phyloP scores from a whole-genome alignment of 64 coral and sea anemone species.

The Dendronephthya gigantea region DNA sequence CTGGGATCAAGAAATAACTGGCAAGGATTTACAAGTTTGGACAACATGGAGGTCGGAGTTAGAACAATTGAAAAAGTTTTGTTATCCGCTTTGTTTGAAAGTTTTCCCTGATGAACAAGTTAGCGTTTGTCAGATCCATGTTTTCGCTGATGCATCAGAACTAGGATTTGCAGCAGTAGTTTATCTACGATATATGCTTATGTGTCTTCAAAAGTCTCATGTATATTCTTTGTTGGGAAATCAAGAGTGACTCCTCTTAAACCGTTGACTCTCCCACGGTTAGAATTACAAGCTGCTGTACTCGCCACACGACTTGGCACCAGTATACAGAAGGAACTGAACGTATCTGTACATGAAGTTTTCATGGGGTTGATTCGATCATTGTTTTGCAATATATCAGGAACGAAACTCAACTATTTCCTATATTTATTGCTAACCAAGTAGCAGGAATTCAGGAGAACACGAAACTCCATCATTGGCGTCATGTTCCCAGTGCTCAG shows the following conservation, averaged over 20 bases:
- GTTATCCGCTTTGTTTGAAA: background rate
- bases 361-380: background rate
- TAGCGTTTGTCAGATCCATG: background rate
- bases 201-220: background rate
- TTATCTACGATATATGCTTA: background rate
- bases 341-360: background rate
- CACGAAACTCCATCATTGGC: slow-evolving; percentile 12
- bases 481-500: slow-evolving; percentile 1
- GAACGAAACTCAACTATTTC: background rate
- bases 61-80: background rate
- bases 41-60: background rate
- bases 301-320: background rate
- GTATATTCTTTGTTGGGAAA: background rate
- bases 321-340: background rate
- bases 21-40: background rate
- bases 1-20: background rate
- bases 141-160: background rate
- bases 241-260: background rate
- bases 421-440: slow-evolving; percentile 16
- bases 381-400: slow-evolving; percentile 5
- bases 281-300: slow-evolving; percentile 32
- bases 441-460: slow-evolving; percentile 15
- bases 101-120: background rate
- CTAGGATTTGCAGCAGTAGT: background rate
- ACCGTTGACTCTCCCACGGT: background rate